Percentiles rank a stretch among this genome's conserved stretches.
These are phyloP conservation scores for Agrenia bidenticulata DNA, from an alignment of 2,888 invertebrate species.

Conservation along the genomic window DNA sequence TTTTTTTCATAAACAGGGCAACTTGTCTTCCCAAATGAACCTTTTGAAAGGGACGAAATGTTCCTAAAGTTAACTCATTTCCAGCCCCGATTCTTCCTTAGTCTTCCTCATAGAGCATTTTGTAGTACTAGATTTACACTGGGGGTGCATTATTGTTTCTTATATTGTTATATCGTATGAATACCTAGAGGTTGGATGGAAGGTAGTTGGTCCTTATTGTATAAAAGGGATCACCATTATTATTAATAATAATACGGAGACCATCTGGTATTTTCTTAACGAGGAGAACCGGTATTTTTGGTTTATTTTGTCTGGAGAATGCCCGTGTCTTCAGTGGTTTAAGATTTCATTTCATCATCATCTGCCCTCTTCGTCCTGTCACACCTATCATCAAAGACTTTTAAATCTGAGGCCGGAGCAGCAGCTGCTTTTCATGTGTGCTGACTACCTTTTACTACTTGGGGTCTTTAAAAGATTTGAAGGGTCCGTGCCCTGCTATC, in stretches of 20 bases:
- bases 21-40: background rate
- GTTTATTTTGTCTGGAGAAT: slow-evolving; percentile 2
- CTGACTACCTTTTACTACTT: background rate
- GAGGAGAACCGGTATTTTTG: slow-evolving; percentile 1
- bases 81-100: no score
- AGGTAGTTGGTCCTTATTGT: no score
- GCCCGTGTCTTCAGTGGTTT: background rate
- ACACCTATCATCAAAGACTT: slow-evolving; percentile 20
- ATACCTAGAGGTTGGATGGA: no score
- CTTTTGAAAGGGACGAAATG: background rate
- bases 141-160: no score
- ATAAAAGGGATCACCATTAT: no score
- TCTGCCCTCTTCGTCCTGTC: slow-evolving; percentile 3
- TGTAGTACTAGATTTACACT: no score
- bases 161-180: no score
- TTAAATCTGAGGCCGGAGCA: background rate
- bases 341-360: slow-evolving; percentile 8
- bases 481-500: slow-evolving; percentile 3
- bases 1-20: background rate
- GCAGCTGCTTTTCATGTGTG: background rate
- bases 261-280: no score
- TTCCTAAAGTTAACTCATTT: slow-evolving; percentile 7
- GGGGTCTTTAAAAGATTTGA: background rate
- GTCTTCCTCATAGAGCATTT: no score
- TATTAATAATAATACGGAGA: no score